phyloP scores from a whole-genome alignment of 2,797 vertebrate genomes.

The Acipenser ruthenus region DNA sequence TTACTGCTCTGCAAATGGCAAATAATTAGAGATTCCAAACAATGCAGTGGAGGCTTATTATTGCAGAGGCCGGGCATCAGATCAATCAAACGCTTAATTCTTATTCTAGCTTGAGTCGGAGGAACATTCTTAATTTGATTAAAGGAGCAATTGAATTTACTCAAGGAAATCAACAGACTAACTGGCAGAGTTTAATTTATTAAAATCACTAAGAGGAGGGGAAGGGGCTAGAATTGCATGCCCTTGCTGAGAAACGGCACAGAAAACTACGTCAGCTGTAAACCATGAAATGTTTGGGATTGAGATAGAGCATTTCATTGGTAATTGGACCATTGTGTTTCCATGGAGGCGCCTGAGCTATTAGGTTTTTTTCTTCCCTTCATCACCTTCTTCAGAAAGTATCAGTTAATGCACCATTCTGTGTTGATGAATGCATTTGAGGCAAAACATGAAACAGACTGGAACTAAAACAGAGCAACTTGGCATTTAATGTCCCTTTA shows the following conservation, averaged over 20 bases:
- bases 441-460: no score
- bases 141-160: slow-evolving; percentile 32
- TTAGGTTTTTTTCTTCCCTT: no score
- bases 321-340: no score
- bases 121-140: slow-evolving; percentile 30
- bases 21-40: not conserved
- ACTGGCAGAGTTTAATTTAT: slow-evolving; percentile 24
- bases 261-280: not conserved
- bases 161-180: slow-evolving; percentile 28
- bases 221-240: not conserved
- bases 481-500: no score
- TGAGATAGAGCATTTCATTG: no score
- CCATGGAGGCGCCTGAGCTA: no score
- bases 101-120: slow-evolving; percentile 21
- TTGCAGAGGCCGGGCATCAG: slow-evolving; percentile 11
- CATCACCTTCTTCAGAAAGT: no score
- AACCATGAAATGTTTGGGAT: no score
- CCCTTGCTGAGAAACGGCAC: not conserved
- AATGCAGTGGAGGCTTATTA: slow-evolving; percentile 4
- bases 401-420: no score
- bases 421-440: no score
- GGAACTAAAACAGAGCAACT: no score
- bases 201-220: not conserved
- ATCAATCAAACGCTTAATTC: slow-evolving; percentile 30
- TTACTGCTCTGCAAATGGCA: not conserved